Conservation (phyloP, 2,113 vertebrate genomes). For the Colius striatus region DNA sequence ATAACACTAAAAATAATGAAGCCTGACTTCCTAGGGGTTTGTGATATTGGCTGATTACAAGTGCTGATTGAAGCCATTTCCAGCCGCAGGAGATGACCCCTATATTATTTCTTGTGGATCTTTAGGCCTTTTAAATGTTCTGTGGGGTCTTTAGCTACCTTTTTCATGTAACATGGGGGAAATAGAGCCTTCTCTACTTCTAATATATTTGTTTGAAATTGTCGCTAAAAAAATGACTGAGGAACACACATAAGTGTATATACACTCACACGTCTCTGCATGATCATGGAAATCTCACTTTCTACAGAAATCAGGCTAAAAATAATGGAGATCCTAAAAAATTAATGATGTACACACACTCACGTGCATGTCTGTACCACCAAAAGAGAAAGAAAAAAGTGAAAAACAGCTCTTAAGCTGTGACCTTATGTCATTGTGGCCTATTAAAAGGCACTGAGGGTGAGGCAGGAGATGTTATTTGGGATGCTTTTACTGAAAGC, state of each 20-base stretch:
- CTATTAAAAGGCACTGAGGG: background rate
- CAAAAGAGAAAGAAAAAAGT: background rate
- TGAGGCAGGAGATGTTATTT: background rate
- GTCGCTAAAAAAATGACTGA: background rate
- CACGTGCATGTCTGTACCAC: background rate
- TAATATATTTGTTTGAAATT: background rate
- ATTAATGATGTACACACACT: background rate
- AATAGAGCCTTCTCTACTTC: background rate
- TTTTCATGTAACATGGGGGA: background rate
- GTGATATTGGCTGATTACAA: conserved; percentile 43
- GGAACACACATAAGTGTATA: background rate
- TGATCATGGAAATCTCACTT: background rate
- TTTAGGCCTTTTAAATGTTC: background rate
- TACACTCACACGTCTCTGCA: background rate
- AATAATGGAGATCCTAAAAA: background rate
- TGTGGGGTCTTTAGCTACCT: background rate
- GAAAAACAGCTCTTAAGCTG: background rate
- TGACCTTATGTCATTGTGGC: fast-evolving
- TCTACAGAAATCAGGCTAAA: background rate
- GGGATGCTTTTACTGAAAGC: background rate
- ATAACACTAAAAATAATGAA: conserved; percentile 46
- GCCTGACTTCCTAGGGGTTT: conserved; percentile 14
- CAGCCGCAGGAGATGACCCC: background rate
- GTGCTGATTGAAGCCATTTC: background rate
- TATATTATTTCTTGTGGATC: background rate